phyloP scores from a whole-genome alignment of 2,888 invertebrate genomes.

The Tiphia femorata region DNA sequence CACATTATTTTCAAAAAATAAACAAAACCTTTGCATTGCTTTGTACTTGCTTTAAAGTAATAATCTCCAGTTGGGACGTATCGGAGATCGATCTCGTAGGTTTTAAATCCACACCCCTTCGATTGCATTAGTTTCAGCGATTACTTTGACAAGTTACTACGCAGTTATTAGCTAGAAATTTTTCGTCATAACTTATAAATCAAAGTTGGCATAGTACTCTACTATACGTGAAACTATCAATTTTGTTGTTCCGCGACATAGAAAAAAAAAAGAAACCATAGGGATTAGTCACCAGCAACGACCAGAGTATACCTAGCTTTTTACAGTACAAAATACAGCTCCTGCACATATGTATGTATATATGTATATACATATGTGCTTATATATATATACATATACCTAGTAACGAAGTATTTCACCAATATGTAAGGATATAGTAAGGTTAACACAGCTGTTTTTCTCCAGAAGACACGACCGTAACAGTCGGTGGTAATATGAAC shows the following conservation, averaged over 20 bases:
- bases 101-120: constrained; percentile 7
- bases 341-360: constrained; percentile 59
- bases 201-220: constrained; percentile 27
- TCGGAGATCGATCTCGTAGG: too few relatives aligned
- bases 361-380: constrained; percentile 47
- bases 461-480: constrained; percentile 19
- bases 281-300: constrained; percentile 58
- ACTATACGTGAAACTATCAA: constrained; percentile 45
- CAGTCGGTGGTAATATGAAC: constrained; percentile 41
- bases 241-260: constrained; percentile 36
- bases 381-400: constrained; percentile 57
- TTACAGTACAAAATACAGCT: constrained; percentile 68
- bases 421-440: constrained; percentile 61
- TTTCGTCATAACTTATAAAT: constrained; percentile 32
- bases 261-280: constrained; percentile 39
- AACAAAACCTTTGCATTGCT: constrained; percentile 22
- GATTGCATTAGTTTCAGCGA: too few relatives aligned
- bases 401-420: constrained; percentile 59
- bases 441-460: constrained; percentile 34
- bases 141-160: constrained; percentile 8
- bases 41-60: constrained; percentile 37
- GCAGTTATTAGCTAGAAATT: constrained; percentile 37
- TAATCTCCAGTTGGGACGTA: constrained; percentile 16
- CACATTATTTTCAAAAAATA: constrained; percentile 17
- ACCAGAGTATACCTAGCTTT: constrained; percentile 66